Base-by-base conservation (phyloP, 2,113 vertebrate species). In the Hipposideros armiger region DNA sequence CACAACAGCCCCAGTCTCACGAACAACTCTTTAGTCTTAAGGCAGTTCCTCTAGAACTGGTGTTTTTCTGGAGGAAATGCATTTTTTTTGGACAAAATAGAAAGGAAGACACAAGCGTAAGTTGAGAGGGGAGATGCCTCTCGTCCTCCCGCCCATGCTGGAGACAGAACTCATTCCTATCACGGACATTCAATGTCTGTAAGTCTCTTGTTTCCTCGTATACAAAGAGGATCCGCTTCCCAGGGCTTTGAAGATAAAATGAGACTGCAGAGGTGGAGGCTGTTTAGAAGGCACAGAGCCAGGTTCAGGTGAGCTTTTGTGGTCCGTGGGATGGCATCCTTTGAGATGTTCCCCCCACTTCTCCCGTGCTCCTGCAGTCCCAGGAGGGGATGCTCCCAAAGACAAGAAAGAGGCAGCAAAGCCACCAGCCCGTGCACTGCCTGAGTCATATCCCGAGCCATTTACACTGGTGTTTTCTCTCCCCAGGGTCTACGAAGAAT, bases 401-500 rank as follows among this genome's bases (percentile, higher is more conserved):
- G 70, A 76, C 19, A 8, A 58, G 26, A 11, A 14, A 20, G 4
- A 52, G 47, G 28, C 15, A 26, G 13, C n/a, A 8, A 14, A 9
- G 60, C 72, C 70, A 40, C 56, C 24, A 11, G 56, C 91, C 45
- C 36, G 3, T 5, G 20, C n/a, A 52, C 24, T 10, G 4, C 86
- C 77, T 26, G 7, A 20, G 28, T 72, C 40, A 6, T 2, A 2
- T 28, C 67, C 73, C 40, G 64, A 81, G 32, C 74, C 72, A 17
- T 82, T 95, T 8, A 97, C 40, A 20, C 7, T 15, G 62, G 40
- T 93, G 45, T 89, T 87, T 97, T 97, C 80, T 96, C 86, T 97
- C 93, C 28, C 67, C 80, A 99, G 98, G 97, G 98, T 99, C 97
- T 99, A 99, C 24, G 98, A 99, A 98, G 98, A 99, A 91, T 99